A percentile compares a stretch with the other conserved stretches of the same genome.
phyloP scores from a whole-genome alignment of 1,140 invertebrate genomes.

The Euwallacea similis region DNA sequence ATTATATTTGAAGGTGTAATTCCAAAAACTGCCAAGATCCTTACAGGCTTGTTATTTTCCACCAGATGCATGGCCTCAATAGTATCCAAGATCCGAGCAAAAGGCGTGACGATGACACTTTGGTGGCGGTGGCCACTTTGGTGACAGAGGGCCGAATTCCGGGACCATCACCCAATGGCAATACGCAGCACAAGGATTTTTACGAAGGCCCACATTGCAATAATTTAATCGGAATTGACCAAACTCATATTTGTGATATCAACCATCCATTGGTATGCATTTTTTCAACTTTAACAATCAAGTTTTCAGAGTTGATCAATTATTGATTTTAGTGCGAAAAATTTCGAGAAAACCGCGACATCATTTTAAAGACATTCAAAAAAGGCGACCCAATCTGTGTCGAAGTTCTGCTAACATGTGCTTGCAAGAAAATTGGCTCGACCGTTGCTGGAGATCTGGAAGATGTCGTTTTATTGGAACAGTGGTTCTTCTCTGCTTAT shows the following conservation, averaged over 20 bases:
- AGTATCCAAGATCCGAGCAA: conserved; percentile 38
- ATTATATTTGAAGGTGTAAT: too few species aligned
- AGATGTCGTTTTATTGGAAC: conserved; percentile 66
- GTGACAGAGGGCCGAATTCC: conserved; percentile 70
- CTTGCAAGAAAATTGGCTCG: conserved; percentile 58
- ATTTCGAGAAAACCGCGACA: conserved; percentile 38
- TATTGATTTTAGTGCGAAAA: conserved; percentile 42
- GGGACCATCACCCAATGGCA: conserved; percentile 54
- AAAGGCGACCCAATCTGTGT: conserved; percentile 68
- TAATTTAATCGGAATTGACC: conserved; percentile 52
- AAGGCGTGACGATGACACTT: conserved; percentile 56
- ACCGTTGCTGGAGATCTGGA: conserved; percentile 53
- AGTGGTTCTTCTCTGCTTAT: conserved; percentile 71
- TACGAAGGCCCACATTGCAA: conserved; percentile 74
- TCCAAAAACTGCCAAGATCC: too few species aligned
- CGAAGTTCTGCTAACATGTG: conserved; percentile 72
- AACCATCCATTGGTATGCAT: conserved; percentile 59
- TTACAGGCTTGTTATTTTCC: too few species aligned
- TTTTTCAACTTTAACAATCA: background rate
- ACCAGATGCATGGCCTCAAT: conserved; percentile 51
- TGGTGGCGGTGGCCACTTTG: conserved; percentile 68
- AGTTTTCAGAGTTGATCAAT: background rate
- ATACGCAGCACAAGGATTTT: conserved; percentile 59
- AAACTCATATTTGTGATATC: conserved; percentile 60
- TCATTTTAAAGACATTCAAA: conserved; percentile 57